Base-by-base conservation (phyloP, 2,888 invertebrate genomes). In the Neelides folsomi region DNA sequence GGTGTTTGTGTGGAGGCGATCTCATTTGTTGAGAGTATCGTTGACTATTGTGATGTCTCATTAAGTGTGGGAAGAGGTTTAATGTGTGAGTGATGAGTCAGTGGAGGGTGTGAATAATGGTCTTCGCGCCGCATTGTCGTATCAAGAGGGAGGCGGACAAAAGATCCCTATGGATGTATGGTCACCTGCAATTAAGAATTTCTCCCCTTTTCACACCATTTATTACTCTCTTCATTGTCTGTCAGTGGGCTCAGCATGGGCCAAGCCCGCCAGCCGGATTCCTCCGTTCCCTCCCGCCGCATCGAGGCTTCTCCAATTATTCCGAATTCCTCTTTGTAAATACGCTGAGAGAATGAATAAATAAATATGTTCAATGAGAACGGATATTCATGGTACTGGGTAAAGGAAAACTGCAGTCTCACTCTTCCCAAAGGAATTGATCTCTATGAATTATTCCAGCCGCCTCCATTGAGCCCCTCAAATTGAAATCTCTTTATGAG, bases 111-210 rank as follows among this genome's bases (percentile, higher is more conserved):
- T 43, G 20, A 19, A 43, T 43, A 20, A 27, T 45, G 34, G 34
- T 9, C 34, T 34, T 45, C 34, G 27, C 15, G n/a, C 45, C 15
- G 45, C 13, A 19, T 27, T 19, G 27, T 12, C 27, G 27, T 13
- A 10, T 20, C 35, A 45, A 16, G 27, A 37, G 36, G 41, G 34
- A 41, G 27, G 41, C 41, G 35, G 41, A 40, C 41, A 49, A 49
- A 41, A 42, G 41, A 8, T 37, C 43, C 45, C 43, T 50, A 50
- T 44, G 44, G 44, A 42, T 20, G 20, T 18, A 18, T 49, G 46
- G 54, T 54, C 54, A 54, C 54, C 51, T 50, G 51, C 54, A 54
- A 54, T 54, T 51, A 55, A 55, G 55, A 51, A 44, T 51, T 54
- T 48, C 46, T 48, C 49, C 45, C 45, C 44, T 54, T 54, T 55